Percentiles rank a stretch among this genome's conserved stretches.
These are phyloP conservation scores for Cichladusa arquata DNA, from an alignment of 2,113 vertebrate species.

Conservation along the genomic window DNA sequence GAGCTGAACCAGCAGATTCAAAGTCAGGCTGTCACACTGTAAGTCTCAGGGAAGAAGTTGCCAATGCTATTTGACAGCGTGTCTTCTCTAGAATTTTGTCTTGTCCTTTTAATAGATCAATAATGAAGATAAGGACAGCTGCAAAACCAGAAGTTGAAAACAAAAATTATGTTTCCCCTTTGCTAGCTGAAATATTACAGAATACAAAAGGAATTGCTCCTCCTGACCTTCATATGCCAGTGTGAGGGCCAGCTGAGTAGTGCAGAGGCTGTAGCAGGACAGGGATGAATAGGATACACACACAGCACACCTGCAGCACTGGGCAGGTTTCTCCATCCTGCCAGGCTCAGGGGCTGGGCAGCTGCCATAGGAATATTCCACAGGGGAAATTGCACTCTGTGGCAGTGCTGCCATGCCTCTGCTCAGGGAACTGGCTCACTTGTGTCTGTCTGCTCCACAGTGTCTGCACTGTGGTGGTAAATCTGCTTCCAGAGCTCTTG, in stretches of 20 bases:
- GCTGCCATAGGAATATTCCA: neutral
- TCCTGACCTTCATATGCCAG: neutral
- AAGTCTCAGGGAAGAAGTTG: neutral
- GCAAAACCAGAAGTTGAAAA: neutral
- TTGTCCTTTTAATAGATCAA: neutral
- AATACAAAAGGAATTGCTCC: neutral
- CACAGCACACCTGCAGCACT: neutral
- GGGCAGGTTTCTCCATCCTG: neutral
- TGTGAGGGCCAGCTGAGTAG: rapidly evolving
- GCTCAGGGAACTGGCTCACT: neutral
- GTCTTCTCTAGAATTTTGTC: slow-evolving; percentile 15
- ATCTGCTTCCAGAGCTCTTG: neutral
- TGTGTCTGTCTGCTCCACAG: neutral
- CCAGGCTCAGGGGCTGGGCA: rapidly evolving
- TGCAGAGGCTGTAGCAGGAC: neutral
- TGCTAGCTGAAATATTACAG: neutral
- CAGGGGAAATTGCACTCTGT: rapidly evolving
- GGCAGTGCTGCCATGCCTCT: rapidly evolving
- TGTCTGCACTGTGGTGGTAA: neutral
- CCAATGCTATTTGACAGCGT: rapidly evolving
- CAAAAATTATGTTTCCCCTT: neutral
- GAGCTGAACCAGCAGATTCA: neutral
- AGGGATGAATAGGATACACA: neutral
- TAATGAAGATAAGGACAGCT: neutral
- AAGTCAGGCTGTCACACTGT: neutral